Conservation (phyloP, 2,888 invertebrate genomes). For the Acanthosepion pharaonis region DNA sequence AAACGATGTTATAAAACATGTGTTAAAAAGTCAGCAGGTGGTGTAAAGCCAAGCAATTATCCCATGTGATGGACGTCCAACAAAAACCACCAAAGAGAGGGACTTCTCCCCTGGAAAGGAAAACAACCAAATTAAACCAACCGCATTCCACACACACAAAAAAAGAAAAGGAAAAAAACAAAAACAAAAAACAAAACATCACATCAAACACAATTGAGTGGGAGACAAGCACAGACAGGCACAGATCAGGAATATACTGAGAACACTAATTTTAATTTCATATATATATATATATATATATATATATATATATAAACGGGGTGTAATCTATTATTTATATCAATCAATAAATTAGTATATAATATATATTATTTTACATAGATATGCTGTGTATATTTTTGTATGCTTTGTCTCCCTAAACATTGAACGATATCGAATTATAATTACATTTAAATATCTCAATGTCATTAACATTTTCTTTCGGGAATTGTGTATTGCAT, state of each 20-base stretch:
- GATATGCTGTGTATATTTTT: no score
- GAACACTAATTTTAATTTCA: neutral
- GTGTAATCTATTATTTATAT: no score
- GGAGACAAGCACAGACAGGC: constrained; percentile 21
- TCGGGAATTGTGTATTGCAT: no score
- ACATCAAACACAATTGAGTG: neutral
- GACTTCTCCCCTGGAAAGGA: neutral
- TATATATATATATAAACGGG: neutral
- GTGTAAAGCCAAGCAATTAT: neutral
- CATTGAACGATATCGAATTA: no score
- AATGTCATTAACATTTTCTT: no score
- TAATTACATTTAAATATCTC: no score
- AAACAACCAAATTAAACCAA: neutral
- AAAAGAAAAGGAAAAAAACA: neutral
- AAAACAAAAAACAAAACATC: neutral
- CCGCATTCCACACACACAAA: neutral
- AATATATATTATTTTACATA: no score
- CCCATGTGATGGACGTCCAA: neutral
- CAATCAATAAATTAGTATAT: no score
- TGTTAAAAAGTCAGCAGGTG: neutral
- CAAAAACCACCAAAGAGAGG: neutral
- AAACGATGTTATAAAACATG: no score
- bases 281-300: constrained; percentile 5
- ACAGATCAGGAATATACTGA: neutral
- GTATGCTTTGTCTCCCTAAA: no score